Conservation (phyloP, 2,888 invertebrate species). For the Megaustenia siamemsis region DNA sequence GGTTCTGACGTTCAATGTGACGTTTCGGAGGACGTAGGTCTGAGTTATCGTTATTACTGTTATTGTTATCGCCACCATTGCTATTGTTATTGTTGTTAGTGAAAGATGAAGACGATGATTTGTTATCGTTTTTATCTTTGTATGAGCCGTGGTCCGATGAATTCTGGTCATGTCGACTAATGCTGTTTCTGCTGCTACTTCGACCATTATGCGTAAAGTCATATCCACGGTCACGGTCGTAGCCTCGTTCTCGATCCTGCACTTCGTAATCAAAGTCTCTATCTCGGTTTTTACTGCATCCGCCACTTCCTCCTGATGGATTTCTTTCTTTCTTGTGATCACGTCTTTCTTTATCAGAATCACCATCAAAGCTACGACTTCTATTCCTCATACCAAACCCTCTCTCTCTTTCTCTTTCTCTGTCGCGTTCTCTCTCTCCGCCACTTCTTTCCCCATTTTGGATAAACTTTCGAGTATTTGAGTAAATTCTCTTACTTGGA, state of each 20-base stretch:
- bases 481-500: constrained; percentile 5
- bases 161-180: constrained; percentile 32
- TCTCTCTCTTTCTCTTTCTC: constrained; percentile 35
- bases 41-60: constrained; percentile 49
- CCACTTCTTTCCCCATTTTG: constrained; percentile 31
- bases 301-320: constrained; percentile 34
- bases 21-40: constrained; percentile 53
- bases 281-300: constrained; percentile 60
- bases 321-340: constrained; percentile 25
- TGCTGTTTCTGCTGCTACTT: constrained; percentile 20
- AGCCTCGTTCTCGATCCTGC: constrained; percentile 38
- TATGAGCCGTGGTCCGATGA: neutral
- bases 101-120: constrained; percentile 2
- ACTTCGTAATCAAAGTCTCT: constrained; percentile 61
- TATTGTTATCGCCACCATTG: neutral
- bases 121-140: constrained; percentile 28
- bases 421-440: constrained; percentile 15
- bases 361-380: constrained; percentile 19
- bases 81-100: constrained; percentile 44
- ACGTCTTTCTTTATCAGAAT: constrained; percentile 24
- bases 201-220: constrained; percentile 26
- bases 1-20: constrained; percentile 70
- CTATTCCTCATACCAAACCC: neutral
- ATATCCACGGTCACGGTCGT: neutral
- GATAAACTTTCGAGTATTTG: constrained; percentile 28